Evolutionary conservation across 35 echinoderm and acorn worm species (phyloP), one percentile per base, ranked within the genome.

Genomic region (Heliocidaris erythrogramma): DNA sequence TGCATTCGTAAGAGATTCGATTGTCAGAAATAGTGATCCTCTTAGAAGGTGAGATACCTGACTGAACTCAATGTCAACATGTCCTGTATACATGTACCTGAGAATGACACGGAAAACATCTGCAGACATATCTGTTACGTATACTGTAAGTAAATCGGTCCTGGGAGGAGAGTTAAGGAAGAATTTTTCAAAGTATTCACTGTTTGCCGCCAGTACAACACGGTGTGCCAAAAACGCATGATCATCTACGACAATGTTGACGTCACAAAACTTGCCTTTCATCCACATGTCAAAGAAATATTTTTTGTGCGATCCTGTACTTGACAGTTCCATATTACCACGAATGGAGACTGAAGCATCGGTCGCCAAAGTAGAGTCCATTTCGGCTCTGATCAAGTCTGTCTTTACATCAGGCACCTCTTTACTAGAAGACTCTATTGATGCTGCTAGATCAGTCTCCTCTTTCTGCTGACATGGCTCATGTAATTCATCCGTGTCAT

Each of bases 221-320:
- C 49, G 91, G 30, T 92, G 91, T 10, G 91, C 91, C 9, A 30
- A n/a, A 59, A 92, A 92, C 7, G 31, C 30, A 16, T 92, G 91
- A 49, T 48, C 50, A 10, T 59, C 91, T 12, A 92, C 91, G 31
- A 30, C 21, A 13, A 92, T n/a, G 21, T 32, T 92, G 91, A 92
- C 91, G 91, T 92, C 91, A 7, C 91, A 92, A 59, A 92, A 92
- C 49, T 50, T 92, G 49, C 91, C 91, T 92, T 92, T 49, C 50
- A 59, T 13, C 91, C 91, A 92, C 91, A 92, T 92, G 29, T 92
- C n/a, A 29, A 52, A 50, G 91, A 92, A 92, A 49, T 48, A 42
- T 9, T 89, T 78, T 24, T 78, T 78, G 5, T 78, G 65, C n/a
- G 65, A 18, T 24, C 65, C 65, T n/a, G 18, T 7, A n/a, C 35